Evolutionary conservation across 2,797 vertebrate species (phyloP).

Genomic region (Schizopygopsis malacanthus): DNA sequence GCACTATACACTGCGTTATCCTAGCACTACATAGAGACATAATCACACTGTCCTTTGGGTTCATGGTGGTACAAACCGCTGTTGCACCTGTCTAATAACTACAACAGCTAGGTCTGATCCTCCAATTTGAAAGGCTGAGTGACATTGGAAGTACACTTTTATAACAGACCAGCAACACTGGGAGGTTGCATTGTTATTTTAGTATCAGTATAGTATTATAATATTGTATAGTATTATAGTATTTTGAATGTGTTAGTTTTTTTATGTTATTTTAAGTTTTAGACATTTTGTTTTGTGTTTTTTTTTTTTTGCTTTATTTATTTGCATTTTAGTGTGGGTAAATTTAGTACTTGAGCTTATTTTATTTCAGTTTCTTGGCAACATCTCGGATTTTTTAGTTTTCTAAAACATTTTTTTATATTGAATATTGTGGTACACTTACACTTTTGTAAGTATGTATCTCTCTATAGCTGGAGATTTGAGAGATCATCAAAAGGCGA

Average conservation of each 20-base stretch:
- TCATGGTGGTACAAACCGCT: slow-evolving; percentile 1
- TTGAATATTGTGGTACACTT: not conserved
- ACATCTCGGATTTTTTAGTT: too few species aligned
- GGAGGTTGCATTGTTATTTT: not conserved
- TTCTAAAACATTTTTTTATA: too few species aligned
- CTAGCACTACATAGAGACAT: slow-evolving; percentile 14
- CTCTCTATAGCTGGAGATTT: not conserved
- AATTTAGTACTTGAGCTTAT: not conserved
- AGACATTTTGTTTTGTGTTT: not conserved
- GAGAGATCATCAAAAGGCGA: not conserved
- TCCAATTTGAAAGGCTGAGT: not conserved
- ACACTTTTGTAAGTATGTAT: not conserved
- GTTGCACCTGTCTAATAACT: not conserved
- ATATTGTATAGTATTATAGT: not conserved
- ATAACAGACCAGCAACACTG: not conserved
- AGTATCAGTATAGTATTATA: not conserved
- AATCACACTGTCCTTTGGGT: slow-evolving; percentile 21
- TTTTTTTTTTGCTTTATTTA: not conserved
- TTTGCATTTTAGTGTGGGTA: not conserved
- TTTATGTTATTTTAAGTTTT: not conserved
- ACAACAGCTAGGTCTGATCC: not conserved
- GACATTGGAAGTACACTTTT: not conserved
- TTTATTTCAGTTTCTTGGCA: not conserved
- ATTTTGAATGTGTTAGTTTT: not conserved
- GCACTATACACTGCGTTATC: slow-evolving; percentile 13